Evolutionary conservation across 2,888 invertebrate genomes (phyloP), one percentile per base, ranked within the genome.

Genomic region (Troglohyphantes excavatus): DNA sequence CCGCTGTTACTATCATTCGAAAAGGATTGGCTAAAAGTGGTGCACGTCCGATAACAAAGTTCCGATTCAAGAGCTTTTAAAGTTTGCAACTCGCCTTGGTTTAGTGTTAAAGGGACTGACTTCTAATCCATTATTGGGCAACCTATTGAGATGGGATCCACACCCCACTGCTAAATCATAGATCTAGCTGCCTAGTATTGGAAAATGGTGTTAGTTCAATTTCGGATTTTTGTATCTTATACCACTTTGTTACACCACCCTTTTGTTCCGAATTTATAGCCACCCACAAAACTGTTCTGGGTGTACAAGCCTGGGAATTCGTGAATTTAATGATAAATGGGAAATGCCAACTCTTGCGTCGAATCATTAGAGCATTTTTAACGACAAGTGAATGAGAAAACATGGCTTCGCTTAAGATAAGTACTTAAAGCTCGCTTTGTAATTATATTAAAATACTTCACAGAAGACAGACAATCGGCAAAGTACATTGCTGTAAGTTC

Each of bases 291-390:
- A 76, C 26, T 72, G 76, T 23, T 79, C 23, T 43, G 11, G 53
- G 61, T 79, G 61, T 79, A 87, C 81, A 81, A 89, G 81, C 68
- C 68, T 82, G 76, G 88, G 88, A 82, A 89, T 89, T 82, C 82
- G 88, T 76, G 88, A 89, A 89, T 59, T 83, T 72, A 82, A 59
- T 89, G 88, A 89, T 29, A 53, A 89, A 89, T 82, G 75, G 53
- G 17, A 65, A 76, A 27, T 13, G 63, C 63, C 78, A 81, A 68
- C 19, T 39, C 68, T 81, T 26, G 68, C 53, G 78, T 53, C 39
- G 61, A 23, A 67, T 68, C 68, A 68, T 68, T 68, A 68, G 17
- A 23, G 29, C 59, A 29, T 26, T 43, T 43, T 26, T 43, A 65
- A 65, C 39, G 78, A 43, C 39, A 63, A 43, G 61, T 23, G 63